These are phyloP conservation scores for Atrichornis clamosus DNA, from an alignment of 2,113 vertebrate genomes.

Conservation along the genomic window DNA sequence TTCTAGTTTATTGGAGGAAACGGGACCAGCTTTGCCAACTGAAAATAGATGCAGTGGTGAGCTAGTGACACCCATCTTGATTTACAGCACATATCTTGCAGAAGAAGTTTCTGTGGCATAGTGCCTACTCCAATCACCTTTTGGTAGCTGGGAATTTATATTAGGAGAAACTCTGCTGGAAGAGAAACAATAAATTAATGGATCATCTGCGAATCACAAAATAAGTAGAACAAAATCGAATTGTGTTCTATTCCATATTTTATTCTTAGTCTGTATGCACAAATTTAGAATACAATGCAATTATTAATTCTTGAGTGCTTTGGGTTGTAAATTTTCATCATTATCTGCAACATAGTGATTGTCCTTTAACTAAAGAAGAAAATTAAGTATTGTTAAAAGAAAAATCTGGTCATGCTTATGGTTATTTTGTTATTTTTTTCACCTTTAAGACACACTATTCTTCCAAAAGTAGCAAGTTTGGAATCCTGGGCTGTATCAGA, in stretches of 20 bases:
- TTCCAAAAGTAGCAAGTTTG: neutral
- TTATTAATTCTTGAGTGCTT: neutral
- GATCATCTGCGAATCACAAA: neutral
- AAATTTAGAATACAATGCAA: neutral
- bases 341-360: neutral
- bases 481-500: neutral
- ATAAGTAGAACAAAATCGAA: neutral
- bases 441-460: neutral
- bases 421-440: neutral
- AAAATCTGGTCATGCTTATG: neutral
- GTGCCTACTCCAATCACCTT: neutral
- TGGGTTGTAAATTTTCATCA: neutral
- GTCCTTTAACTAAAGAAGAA: neutral
- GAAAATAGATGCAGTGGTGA: neutral
- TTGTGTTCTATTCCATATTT: neutral
- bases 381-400: neutral
- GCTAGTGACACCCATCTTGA: neutral
- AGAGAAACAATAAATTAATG: neutral
- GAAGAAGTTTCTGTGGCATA: neutral
- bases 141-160: neutral
- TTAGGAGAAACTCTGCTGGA: neutral
- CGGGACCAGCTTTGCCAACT: neutral
- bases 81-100: neutral
- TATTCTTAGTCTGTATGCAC: neutral
- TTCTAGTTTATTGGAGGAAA: neutral